phyloP scores from a whole-genome alignment of 2,888 invertebrate species.

The Acleris emargana region DNA sequence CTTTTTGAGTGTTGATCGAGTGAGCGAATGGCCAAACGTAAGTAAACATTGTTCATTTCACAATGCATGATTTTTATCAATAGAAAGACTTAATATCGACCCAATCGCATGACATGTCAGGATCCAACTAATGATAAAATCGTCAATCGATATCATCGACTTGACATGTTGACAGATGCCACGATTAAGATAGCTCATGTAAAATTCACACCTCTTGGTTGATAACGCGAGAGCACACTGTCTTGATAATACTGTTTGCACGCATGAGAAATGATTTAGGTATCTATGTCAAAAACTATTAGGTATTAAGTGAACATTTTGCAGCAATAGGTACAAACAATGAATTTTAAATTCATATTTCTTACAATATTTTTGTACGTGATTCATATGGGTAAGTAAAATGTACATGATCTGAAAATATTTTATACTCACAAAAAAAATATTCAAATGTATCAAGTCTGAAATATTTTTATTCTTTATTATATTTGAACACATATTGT shows the following conservation, averaged over 20 bases:
- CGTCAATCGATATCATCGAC: slow-evolving; percentile 55
- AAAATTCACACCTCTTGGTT: slow-evolving; percentile 44
- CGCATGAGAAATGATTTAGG: not conserved
- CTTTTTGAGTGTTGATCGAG: too few species aligned
- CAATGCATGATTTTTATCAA: not conserved
- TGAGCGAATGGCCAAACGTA: too few species aligned
- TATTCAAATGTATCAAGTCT: too few species aligned
- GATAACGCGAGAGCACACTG: slow-evolving; percentile 54
- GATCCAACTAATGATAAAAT: slow-evolving; percentile 59
- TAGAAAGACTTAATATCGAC: slow-evolving; percentile 1
- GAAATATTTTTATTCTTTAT: too few species aligned
- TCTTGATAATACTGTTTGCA: slow-evolving; percentile 28
- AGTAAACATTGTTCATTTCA: not conserved
- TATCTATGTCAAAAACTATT: not conserved
- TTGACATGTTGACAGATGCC: slow-evolving; percentile 74
- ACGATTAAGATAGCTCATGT: slow-evolving; percentile 46
- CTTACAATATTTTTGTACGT: too few species aligned
- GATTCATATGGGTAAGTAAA: too few species aligned
- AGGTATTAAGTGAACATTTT: not conserved
- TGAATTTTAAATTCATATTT: too few species aligned
- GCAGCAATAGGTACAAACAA: too few species aligned
- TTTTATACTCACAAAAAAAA: too few species aligned
- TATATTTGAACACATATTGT: too few species aligned
- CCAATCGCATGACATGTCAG: slow-evolving; percentile 24
- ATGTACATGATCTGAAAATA: too few species aligned